Evolutionary conservation across 2,888 invertebrate species (phyloP).

Genomic region (Plebejus argus): DNA sequence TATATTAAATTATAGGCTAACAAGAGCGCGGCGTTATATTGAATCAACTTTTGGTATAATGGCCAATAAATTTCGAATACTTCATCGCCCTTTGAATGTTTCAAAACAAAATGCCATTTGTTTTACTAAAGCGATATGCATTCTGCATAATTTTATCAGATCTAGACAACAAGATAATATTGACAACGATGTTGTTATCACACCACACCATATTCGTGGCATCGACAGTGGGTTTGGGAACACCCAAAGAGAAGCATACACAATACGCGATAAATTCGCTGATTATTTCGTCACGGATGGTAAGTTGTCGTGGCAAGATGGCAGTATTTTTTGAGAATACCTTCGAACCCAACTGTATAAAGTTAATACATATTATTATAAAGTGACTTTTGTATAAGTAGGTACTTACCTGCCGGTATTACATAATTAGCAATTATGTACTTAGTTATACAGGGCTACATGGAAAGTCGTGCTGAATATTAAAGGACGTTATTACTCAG

Average conservation of each 20-base stretch:
- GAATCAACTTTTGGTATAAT: slow-evolving; percentile 40
- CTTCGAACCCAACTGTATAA: slow-evolving; percentile 5
- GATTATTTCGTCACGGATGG: slow-evolving; percentile 42
- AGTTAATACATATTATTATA: neutral
- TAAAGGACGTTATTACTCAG: too few species aligned
- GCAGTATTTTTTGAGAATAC: slow-evolving; percentile 40
- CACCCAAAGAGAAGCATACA: slow-evolving; percentile 39
- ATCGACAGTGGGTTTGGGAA: slow-evolving; percentile 38
- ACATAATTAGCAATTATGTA: slow-evolving; percentile 37
- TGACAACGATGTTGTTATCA: slow-evolving; percentile 40
- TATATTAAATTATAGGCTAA: slow-evolving; percentile 34
- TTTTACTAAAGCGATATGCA: slow-evolving; percentile 40
- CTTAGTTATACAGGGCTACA: neutral
- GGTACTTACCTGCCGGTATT: neutral
- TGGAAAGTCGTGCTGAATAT: too few species aligned
- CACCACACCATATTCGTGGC: slow-evolving; percentile 41
- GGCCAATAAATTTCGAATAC: slow-evolving; percentile 40
- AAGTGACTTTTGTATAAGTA: neutral
- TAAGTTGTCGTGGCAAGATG: slow-evolving; percentile 43
- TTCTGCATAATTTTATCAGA: slow-evolving; percentile 38
- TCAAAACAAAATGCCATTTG: slow-evolving; percentile 35
- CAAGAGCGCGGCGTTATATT: slow-evolving; percentile 42
- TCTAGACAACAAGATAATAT: slow-evolving; percentile 38
- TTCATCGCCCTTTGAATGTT: slow-evolving; percentile 34
- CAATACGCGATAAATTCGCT: slow-evolving; percentile 43